phyloP scores from a whole-genome alignment of 2,888 invertebrate species.

The Metallyticus violacea region DNA sequence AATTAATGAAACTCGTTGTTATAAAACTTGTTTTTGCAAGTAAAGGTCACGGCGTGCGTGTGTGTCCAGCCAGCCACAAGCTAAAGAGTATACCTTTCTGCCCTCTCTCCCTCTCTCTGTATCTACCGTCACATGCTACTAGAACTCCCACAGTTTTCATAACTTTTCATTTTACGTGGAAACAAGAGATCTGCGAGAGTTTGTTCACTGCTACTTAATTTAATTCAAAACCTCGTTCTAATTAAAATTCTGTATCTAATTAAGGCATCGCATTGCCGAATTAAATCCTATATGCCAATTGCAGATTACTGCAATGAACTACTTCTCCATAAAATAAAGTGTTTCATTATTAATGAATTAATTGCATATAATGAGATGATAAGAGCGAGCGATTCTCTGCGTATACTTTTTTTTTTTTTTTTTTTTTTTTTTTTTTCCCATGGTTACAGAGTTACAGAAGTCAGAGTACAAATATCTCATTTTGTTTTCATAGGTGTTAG shows the following conservation, averaged over 20 bases:
- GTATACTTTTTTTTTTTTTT: no score
- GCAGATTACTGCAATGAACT: no score
- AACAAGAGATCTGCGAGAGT: not conserved
- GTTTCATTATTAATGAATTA: not conserved
- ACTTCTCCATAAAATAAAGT: not conserved
- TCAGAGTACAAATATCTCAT: no score
- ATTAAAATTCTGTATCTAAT: not conserved
- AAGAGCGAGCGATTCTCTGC: not conserved
- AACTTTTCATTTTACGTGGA: not conserved
- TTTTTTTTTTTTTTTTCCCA: no score
- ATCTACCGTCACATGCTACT: not conserved
- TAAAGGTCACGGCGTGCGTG: not conserved
- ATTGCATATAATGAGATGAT: not conserved
- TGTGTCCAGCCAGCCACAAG: not conserved
- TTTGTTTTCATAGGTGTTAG: no score
- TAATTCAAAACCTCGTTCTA: not conserved
- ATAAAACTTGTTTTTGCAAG: not conserved
- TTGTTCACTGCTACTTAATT: not conserved
- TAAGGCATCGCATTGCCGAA: not conserved
- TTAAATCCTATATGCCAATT: not conserved
- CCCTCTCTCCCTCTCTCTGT: no score
- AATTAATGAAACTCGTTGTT: not conserved
- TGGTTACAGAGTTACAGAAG: no score
- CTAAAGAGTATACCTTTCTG: not conserved
- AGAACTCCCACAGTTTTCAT: not conserved